A percentile compares a stretch with the other conserved stretches of the same genome.
Evolutionary conservation across 2,888 invertebrate genomes (phyloP).

Genomic region (Nycteola revayana): DNA sequence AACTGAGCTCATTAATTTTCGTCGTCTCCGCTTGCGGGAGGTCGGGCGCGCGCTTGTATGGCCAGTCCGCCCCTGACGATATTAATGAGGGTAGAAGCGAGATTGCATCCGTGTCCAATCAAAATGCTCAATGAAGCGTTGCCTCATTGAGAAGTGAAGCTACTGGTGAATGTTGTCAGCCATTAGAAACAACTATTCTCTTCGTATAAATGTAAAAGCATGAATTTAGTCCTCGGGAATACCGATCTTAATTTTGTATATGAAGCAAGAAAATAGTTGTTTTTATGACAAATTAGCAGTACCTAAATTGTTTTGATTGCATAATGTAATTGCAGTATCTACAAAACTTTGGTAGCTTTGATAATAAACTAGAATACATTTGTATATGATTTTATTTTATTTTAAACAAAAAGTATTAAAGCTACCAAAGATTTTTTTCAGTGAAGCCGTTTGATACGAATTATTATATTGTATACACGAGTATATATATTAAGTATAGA

Average conservation of each 20-base stretch:
- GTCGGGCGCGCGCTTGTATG: constrained; percentile 81
- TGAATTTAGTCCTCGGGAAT: too few relatives aligned
- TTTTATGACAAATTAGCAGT: constrained; percentile 44
- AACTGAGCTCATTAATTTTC: constrained; percentile 82
- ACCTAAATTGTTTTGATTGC: constrained; percentile 45
- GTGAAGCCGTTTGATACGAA: constrained; percentile 47
- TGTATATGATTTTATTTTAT: constrained; percentile 1
- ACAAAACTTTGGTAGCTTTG: constrained; percentile 48
- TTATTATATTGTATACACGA: too few relatives aligned
- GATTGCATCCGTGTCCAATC: constrained; percentile 75
- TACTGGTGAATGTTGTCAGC: constrained; percentile 66
- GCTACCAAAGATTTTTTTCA: constrained; percentile 44
- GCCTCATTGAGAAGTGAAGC: constrained; percentile 70
- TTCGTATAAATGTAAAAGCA: constrained; percentile 1
- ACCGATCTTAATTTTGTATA: too few relatives aligned
- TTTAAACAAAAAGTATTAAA: constrained; percentile 28
- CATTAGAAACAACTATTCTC: constrained; percentile 45
- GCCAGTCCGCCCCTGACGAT: constrained; percentile 83
- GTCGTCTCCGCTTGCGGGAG: constrained; percentile 81
- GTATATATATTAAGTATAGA: too few relatives aligned
- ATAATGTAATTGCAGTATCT: constrained; percentile 55
- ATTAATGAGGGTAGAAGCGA: constrained; percentile 82
- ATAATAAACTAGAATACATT: too few relatives aligned
- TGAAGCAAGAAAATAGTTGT: constrained; percentile 36
- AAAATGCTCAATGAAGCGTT: constrained; percentile 69